Conservation (phyloP, 2,797 vertebrate genomes). For the Gymnoscopelus braueri region DNA sequence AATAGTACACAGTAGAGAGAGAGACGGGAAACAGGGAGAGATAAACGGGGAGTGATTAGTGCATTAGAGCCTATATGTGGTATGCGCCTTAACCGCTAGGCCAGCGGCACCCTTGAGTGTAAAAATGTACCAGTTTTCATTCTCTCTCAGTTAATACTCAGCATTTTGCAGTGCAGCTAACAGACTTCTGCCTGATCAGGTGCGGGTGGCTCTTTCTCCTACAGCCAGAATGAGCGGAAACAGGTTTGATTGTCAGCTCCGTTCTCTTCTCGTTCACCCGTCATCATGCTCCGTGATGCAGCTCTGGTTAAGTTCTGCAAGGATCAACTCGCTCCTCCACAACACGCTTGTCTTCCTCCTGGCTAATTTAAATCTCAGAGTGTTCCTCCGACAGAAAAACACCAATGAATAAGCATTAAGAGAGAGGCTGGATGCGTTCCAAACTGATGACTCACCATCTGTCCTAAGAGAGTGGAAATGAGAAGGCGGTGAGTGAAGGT, state of each 20-base stretch:
- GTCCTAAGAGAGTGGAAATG: neutral
- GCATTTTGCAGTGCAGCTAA: too few relatives aligned
- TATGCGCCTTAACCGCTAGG: too few relatives aligned
- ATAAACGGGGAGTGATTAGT: too few relatives aligned
- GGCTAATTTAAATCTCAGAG: slow-evolving; percentile 32
- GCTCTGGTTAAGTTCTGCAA: slow-evolving; percentile 29
- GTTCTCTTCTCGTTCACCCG: slow-evolving; percentile 1
- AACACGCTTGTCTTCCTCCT: neutral
- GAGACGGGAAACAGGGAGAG: too few relatives aligned
- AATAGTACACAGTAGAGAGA: too few relatives aligned
- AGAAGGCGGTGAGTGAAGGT: neutral
- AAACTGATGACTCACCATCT: slow-evolving; percentile 13
- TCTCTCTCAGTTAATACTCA: too few relatives aligned
- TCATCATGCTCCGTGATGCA: slow-evolving; percentile 29
- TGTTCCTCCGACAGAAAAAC: slow-evolving; percentile 9
- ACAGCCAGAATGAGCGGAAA: neutral
- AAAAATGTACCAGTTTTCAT: too few relatives aligned
- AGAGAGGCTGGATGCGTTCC: slow-evolving; percentile 2
- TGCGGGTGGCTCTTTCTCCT: too few relatives aligned
- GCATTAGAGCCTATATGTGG: too few relatives aligned
- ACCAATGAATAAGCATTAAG: neutral
- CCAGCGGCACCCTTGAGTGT: too few relatives aligned
- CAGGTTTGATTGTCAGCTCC: neutral
- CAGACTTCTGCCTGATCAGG: too few relatives aligned
- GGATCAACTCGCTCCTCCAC: slow-evolving; percentile 3